Evolutionary conservation across 2,888 invertebrate genomes (phyloP), one percentile per base, ranked within the genome.

Genomic region (Hybos culiciformis): DNA sequence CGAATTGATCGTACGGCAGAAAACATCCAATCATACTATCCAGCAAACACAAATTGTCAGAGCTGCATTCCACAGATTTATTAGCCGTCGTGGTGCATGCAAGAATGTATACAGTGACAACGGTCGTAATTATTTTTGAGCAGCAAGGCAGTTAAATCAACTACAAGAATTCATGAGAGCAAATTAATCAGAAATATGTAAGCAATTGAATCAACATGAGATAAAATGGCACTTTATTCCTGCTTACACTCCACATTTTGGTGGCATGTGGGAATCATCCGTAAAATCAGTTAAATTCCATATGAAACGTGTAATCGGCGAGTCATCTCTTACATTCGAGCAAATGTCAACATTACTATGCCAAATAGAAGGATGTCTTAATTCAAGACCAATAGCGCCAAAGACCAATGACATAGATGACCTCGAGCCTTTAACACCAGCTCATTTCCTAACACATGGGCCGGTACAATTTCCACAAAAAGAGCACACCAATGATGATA

Each of bases 251-350:
- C 53, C 56, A 2, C 54, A 58, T 42, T 54, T 53, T 41, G 55
- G 57, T 5, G 56, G 56, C 5, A 29, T 56, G 5, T 57, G 55
- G 54, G 57, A 59, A 42, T 49, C 53, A 3, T 51, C 49, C 6
- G 52, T 58, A 3, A 53, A 54, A 39, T 49, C 50, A 1, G 45
- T 52, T 7, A 60, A 58, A 43, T 45, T 41, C 41, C 56, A 56
- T 39, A 39, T 58, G 5, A 44, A 47, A 17, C 40, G 52, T 14
- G 42, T 52, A 3, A 36, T 55, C 8, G 53, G 54, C 6, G 43
- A 48, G 7, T n/a, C 34, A 9, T n/a, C n/a, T n/a, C 39, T 56
- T 8, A 54, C 51, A 2, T 53, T 45, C 33, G 52, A 56, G 43
- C 53, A 59, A 42, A 46, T 56, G 20, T 23, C 43, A 17, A 58